phyloP scores from a whole-genome alignment of 2,888 invertebrate species.

The Digitonthophagus gazella region DNA sequence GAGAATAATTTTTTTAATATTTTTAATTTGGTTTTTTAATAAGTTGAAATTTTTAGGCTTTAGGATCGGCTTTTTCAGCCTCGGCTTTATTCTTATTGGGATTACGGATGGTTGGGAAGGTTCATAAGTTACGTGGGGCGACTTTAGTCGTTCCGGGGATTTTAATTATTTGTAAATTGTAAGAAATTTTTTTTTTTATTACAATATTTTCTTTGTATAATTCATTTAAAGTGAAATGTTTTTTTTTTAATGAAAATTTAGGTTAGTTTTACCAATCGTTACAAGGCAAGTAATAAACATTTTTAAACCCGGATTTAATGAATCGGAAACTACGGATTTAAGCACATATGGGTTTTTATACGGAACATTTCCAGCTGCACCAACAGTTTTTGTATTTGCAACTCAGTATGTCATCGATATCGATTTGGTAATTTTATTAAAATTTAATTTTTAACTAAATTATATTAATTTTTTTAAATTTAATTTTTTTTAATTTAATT shows the following conservation, averaged over 20 bases:
- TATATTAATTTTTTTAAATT: neutral
- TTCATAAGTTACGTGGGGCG: slow-evolving; percentile 73
- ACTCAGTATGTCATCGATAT: slow-evolving; percentile 82
- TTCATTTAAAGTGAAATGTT: too few species aligned
- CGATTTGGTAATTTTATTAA: slow-evolving; percentile 80
- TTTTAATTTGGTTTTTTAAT: slow-evolving; percentile 6
- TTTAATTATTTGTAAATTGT: slow-evolving; percentile 87
- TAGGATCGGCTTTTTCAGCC: slow-evolving; percentile 88
- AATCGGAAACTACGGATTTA: slow-evolving; percentile 74
- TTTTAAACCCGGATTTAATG: slow-evolving; percentile 65
- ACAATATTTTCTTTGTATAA: neutral
- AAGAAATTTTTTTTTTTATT: slow-evolving; percentile 48
- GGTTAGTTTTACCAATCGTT: slow-evolving; percentile 72
- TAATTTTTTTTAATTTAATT: neutral
- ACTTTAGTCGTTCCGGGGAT: slow-evolving; percentile 81
- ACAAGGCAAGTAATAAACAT: slow-evolving; percentile 83
- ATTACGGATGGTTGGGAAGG: slow-evolving; percentile 88
- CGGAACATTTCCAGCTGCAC: slow-evolving; percentile 94
- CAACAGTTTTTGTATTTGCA: slow-evolving; percentile 94
- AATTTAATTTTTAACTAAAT: neutral
- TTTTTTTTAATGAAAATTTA: slow-evolving; percentile 27
- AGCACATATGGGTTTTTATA: slow-evolving; percentile 94
- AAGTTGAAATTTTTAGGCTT: slow-evolving; percentile 56
- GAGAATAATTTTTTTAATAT: slow-evolving; percentile 17
- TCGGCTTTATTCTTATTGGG: slow-evolving; percentile 89